These are phyloP conservation scores for Poeciliopsis retropinna DNA, from an alignment of 2,113 vertebrate genomes.

Conservation along the genomic window DNA sequence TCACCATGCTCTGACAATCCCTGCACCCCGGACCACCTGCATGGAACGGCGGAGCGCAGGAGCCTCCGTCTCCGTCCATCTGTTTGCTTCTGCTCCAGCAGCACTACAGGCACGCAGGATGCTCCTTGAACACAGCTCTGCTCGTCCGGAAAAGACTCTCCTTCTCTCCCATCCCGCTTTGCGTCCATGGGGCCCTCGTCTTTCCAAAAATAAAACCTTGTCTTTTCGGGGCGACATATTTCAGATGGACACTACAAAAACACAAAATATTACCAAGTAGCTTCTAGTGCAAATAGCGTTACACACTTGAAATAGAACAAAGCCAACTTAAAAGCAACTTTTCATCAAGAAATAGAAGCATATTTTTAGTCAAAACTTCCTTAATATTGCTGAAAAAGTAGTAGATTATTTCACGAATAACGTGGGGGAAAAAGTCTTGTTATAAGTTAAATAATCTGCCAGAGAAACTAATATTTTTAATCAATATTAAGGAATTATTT, in stretches of 20 bases:
- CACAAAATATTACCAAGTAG: too few relatives aligned
- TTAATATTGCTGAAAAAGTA: too few relatives aligned
- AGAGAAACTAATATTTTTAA: too few relatives aligned
- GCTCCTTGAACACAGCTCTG: constrained; percentile 33
- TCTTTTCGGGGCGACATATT: constrained; percentile 21
- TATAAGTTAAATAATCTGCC: too few relatives aligned
- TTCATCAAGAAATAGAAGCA: too few relatives aligned
- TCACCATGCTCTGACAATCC: constrained; percentile 77
- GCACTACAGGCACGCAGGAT: constrained; percentile 16
- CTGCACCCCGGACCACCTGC: constrained; percentile 79
- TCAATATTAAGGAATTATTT: too few relatives aligned
- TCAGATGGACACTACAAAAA: background rate
- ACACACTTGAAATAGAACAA: too few relatives aligned
- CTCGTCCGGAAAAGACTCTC: constrained; percentile 36
- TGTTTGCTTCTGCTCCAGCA: constrained; percentile 57
- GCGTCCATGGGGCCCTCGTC: constrained; percentile 1
- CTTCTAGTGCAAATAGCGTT: too few relatives aligned
- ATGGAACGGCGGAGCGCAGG: constrained; percentile 60
- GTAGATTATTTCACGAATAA: too few relatives aligned
- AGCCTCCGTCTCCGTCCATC: constrained; percentile 72
- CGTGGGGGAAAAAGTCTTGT: too few relatives aligned
- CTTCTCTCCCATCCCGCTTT: constrained; percentile 2
- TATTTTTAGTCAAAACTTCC: too few relatives aligned
- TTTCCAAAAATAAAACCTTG: background rate
- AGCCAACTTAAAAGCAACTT: too few relatives aligned